A percentile compares a stretch with the other conserved stretches of the same genome.
Evolutionary conservation across 2,797 vertebrate genomes (phyloP).

Genomic region (Tolypeutes matacus): DNA sequence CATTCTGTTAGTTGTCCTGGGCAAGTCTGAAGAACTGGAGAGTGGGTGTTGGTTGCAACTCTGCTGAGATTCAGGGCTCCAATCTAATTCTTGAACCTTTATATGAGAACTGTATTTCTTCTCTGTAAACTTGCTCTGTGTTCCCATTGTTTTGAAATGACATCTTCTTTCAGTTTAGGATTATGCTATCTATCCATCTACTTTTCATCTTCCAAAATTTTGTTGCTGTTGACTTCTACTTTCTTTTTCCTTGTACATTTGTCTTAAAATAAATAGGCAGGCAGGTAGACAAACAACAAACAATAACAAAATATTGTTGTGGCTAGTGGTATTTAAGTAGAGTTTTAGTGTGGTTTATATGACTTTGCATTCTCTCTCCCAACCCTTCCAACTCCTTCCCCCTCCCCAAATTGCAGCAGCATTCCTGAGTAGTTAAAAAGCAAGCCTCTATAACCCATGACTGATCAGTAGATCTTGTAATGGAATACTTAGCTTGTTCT

Average conservation of each 20-base stretch:
- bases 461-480: no score
- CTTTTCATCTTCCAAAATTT: neutral
- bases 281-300: neutral
- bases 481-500: no score
- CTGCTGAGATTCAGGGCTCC: no score
- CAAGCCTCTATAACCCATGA: no score
- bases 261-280: constrained; percentile 1
- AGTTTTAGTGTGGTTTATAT: neutral
- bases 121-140: neutral
- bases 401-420: no score
- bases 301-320: neutral
- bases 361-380: no score
- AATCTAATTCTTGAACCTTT: neutral
- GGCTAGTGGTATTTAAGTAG: neutral
- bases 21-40: no score
- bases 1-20: no score
- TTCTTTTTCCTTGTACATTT: neutral
- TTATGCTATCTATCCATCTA: neutral
- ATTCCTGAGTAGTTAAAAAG: no score
- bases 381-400: no score
- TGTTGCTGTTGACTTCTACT: neutral
- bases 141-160: constrained; percentile 39
- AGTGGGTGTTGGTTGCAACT: no score
- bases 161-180: neutral
- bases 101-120: constrained; percentile 45